A percentile compares a stretch with the other conserved stretches of the same genome.
These are phyloP conservation scores for Tachycineta bicolor DNA, from an alignment of 2,113 vertebrate genomes.

Conservation along the genomic window DNA sequence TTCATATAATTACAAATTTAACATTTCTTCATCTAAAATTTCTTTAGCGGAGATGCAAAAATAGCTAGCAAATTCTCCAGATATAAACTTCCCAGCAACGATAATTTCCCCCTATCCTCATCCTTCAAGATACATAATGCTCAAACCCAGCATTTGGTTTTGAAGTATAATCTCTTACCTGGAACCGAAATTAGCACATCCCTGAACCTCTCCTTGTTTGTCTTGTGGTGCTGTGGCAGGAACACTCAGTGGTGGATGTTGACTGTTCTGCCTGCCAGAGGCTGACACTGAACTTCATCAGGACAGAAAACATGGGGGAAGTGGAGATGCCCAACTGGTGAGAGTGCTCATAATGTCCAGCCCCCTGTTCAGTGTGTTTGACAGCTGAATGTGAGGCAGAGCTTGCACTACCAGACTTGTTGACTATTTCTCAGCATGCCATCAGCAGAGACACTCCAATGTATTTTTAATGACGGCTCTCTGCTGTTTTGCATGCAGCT, in stretches of 20 bases:
- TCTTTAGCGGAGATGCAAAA: neutral
- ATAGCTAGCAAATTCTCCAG: neutral
- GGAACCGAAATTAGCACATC: neutral
- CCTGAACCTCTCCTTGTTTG: neutral
- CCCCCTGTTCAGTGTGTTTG: neutral
- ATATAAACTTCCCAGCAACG: neutral
- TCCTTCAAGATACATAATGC: neutral
- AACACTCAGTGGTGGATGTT: neutral
- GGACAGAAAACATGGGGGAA: neutral
- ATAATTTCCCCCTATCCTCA: neutral
- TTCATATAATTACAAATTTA: neutral
- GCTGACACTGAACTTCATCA: rapidly evolving
- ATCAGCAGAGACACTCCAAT: neutral
- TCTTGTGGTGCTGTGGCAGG: neutral
- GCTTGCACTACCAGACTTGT: neutral
- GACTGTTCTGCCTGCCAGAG: neutral
- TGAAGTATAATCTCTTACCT: neutral
- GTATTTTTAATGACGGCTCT: neutral
- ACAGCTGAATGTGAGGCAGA: neutral
- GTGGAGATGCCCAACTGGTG: neutral
- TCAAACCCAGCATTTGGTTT: neutral
- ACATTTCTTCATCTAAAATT: neutral
- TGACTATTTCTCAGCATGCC: neutral
- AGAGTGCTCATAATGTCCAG: neutral
- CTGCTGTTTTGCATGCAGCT: neutral